Percentiles rank a stretch among this genome's conserved stretches.
These are phyloP conservation scores for Bedellia somnulentella DNA, from an alignment of 2,888 invertebrate genomes.

Conservation along the genomic window DNA sequence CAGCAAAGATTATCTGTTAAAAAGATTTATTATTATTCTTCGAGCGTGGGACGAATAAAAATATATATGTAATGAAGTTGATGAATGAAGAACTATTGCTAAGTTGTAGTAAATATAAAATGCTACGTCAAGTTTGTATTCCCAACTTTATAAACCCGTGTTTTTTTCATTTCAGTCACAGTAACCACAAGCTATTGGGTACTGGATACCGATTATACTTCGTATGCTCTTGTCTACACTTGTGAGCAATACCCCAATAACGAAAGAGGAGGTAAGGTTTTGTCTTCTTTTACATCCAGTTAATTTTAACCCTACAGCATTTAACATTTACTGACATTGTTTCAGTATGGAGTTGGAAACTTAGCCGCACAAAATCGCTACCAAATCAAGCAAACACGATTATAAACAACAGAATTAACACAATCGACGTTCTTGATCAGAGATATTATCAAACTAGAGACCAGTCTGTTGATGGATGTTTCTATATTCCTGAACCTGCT, in stretches of 20 bases:
- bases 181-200: slow-evolving; percentile 55
- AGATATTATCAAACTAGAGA: slow-evolving; percentile 25
- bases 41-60: too few species aligned
- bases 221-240: slow-evolving; percentile 65
- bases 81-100: too few species aligned
- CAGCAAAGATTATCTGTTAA: too few species aligned
- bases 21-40: too few species aligned
- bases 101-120: too few species aligned
- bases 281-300: too few species aligned
- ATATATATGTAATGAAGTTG: too few species aligned
- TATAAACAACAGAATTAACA: slow-evolving; percentile 19
- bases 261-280: slow-evolving; percentile 22
- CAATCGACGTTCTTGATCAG: slow-evolving; percentile 23
- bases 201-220: slow-evolving; percentile 64
- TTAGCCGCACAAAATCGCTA: slow-evolving; percentile 23
- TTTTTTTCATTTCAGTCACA: slow-evolving; percentile 18
- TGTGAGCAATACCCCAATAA: slow-evolving; percentile 41
- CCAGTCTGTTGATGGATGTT: slow-evolving; percentile 28
- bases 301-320: too few species aligned
- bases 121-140: too few species aligned
- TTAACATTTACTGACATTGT: too few species aligned
- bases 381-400: slow-evolving; percentile 16
- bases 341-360: slow-evolving; percentile 47
- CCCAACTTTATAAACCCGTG: too few species aligned
- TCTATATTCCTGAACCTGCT: slow-evolving; percentile 26